phyloP scores from a whole-genome alignment of 2,888 invertebrate species.

The Vesta saturnalis region DNA sequence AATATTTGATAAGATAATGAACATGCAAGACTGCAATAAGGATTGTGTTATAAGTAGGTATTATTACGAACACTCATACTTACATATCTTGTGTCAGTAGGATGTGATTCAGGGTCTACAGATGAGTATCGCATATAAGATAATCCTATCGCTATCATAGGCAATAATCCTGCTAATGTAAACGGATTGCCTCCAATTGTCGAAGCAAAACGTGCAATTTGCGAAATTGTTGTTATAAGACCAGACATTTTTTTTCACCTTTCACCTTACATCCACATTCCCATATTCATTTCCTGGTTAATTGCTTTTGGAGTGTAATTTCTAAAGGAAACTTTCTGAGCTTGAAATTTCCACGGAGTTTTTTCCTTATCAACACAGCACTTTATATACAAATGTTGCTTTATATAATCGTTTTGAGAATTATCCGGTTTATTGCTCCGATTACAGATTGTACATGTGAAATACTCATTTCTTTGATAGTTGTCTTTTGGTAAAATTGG shows the following conservation, averaged over 20 bases:
- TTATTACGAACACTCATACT: too few species aligned
- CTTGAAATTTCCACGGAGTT: conserved; percentile 57
- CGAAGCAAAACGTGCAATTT: conserved; percentile 57
- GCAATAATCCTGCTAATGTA: conserved; percentile 78
- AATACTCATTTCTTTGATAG: conserved; percentile 6
- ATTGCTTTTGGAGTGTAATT: conserved; percentile 79
- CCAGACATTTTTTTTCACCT: conserved; percentile 61
- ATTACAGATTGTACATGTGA: conserved; percentile 8
- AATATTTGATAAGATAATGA: too few species aligned
- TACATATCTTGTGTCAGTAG: conserved; percentile 76
- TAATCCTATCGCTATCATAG: conserved; percentile 82
- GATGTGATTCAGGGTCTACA: conserved; percentile 84
- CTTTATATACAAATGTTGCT: conserved; percentile 67
- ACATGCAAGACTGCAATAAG: too few species aligned
- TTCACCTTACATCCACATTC: conserved; percentile 75
- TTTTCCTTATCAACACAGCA: conserved; percentile 64
- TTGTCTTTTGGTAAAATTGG: conserved; percentile 28
- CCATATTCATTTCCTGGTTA: conserved; percentile 68
- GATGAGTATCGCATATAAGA: conserved; percentile 83
- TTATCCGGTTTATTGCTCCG: not conserved
- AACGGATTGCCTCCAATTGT: conserved; percentile 62
- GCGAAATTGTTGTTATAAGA: conserved; percentile 62
- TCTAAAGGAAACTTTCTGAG: conserved; percentile 70
- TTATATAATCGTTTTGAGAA: conserved; percentile 62
- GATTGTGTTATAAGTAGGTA: too few species aligned